Evolutionary conservation across 2,888 invertebrate species (phyloP).

Genomic region (Drosophila merina): DNA sequence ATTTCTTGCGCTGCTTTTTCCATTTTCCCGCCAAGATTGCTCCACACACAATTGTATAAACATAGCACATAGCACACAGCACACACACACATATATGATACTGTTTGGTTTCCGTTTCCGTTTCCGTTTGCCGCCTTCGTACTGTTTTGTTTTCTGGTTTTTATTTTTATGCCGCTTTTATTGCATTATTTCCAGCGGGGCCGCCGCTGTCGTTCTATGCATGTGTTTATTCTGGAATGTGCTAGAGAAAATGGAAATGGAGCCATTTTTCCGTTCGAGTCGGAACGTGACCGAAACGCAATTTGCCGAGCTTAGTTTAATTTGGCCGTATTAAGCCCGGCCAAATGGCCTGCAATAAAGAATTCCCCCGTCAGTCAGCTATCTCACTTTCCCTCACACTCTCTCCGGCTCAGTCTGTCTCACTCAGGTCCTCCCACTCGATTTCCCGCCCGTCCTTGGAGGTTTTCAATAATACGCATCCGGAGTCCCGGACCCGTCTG

Average conservation of each 20-base stretch:
- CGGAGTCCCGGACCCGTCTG: conserved; percentile 38
- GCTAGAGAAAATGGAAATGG: conserved; percentile 55
- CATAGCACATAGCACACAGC: background rate
- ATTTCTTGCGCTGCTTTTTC: conserved; percentile 65
- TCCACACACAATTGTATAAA: background rate
- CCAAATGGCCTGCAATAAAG: conserved; percentile 49
- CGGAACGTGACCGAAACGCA: conserved; percentile 75
- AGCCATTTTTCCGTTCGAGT: conserved; percentile 64
- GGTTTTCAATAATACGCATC: conserved; percentile 65
- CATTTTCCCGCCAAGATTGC: conserved; percentile 38
- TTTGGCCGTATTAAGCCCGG: conserved; percentile 58
- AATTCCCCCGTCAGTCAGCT: conserved; percentile 19
- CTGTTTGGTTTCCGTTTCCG: conserved; percentile 45
- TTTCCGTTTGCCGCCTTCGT: conserved; percentile 4
- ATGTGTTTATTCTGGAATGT: conserved; percentile 61
- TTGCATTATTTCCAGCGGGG: conserved; percentile 72
- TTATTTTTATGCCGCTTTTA: conserved; percentile 73
- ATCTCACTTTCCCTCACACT: background rate
- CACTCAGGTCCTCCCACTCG: background rate
- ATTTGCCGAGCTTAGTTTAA: conserved; percentile 76
- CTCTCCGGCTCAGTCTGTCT: background rate
- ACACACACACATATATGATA: conserved; percentile 8
- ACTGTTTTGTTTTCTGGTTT: conserved; percentile 30
- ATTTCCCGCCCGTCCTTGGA: conserved; percentile 2
- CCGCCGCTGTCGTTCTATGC: conserved; percentile 46